Conservation (phyloP, 2,888 invertebrate species). For the Drosophila sordidapex region DNA sequence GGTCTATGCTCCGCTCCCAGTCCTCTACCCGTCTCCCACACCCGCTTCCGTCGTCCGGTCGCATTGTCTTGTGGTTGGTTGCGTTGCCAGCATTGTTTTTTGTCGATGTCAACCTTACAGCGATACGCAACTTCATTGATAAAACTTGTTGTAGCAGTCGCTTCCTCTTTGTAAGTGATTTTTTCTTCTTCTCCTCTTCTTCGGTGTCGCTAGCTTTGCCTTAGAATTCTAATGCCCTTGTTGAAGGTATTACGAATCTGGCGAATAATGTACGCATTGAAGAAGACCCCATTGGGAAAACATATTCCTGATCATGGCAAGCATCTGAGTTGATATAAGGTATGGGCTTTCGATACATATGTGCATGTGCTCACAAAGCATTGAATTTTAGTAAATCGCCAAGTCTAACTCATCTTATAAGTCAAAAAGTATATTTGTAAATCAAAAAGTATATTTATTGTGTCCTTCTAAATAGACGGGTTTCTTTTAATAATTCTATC, state of each 20-base stretch:
- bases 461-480: no score
- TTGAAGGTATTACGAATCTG: not conserved
- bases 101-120: conserved; percentile 57
- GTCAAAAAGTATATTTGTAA: not conserved
- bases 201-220: conserved; percentile 17
- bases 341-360: not conserved
- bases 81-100: conserved; percentile 31
- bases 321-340: not conserved
- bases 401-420: not conserved
- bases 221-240: conserved; percentile 29
- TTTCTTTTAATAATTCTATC: no score
- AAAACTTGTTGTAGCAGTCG: conserved; percentile 67
- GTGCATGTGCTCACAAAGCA: not conserved
- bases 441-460: not conserved
- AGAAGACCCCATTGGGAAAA: not conserved
- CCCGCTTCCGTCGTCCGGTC: conserved; percentile 24
- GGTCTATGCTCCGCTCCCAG: conserved; percentile 38
- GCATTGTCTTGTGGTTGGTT: conserved; percentile 50
- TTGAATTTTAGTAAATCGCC: not conserved
- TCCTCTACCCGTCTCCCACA: not conserved
- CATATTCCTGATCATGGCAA: not conserved
- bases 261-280: not conserved
- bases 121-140: conserved; percentile 67
- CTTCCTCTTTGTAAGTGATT: conserved; percentile 75
- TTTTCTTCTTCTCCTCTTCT: conserved; percentile 39